These are phyloP conservation scores for Alouatta palliata DNA, from an alignment of 2,113 vertebrate genomes.

Conservation along the genomic window DNA sequence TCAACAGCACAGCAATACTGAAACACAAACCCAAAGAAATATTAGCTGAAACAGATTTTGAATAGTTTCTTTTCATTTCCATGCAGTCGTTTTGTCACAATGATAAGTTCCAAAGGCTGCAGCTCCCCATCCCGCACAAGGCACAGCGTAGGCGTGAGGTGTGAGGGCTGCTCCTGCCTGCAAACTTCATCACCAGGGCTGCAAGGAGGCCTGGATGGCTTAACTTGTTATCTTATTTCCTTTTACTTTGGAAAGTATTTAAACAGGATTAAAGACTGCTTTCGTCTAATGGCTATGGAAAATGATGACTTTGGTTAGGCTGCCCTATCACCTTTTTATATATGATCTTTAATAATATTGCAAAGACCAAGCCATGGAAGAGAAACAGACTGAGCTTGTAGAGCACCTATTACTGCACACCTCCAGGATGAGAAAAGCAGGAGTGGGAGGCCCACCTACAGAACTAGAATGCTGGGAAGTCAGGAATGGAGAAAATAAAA, in stretches of 20 bases:
- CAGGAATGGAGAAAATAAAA: not conserved
- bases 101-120: constrained; percentile 59
- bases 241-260: constrained; percentile 45
- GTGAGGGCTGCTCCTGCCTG: constrained; percentile 61
- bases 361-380: not conserved
- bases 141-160: constrained; percentile 57
- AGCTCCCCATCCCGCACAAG: constrained; percentile 43
- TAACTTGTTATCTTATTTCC: not conserved
- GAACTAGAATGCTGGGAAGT: not conserved
- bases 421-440: not conserved
- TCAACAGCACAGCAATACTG: not conserved
- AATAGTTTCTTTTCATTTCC: constrained; percentile 14
- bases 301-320: constrained; percentile 27
- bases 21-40: constrained; percentile 48
- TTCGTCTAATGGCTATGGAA: not conserved
- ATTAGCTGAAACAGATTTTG: constrained; percentile 25
- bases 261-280: constrained; percentile 15
- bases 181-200: not conserved
- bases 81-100: constrained; percentile 63
- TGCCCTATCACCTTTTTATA: constrained; percentile 47
- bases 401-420: not conserved
- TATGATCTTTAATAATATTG: constrained; percentile 16
- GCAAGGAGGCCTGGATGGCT: not conserved
- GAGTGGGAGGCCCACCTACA: not conserved
- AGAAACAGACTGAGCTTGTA: not conserved